Evolutionary conservation across 2,113 vertebrate species (phyloP), one percentile per base, ranked within the genome.

Genomic region (Sakesphorus luctuosus): DNA sequence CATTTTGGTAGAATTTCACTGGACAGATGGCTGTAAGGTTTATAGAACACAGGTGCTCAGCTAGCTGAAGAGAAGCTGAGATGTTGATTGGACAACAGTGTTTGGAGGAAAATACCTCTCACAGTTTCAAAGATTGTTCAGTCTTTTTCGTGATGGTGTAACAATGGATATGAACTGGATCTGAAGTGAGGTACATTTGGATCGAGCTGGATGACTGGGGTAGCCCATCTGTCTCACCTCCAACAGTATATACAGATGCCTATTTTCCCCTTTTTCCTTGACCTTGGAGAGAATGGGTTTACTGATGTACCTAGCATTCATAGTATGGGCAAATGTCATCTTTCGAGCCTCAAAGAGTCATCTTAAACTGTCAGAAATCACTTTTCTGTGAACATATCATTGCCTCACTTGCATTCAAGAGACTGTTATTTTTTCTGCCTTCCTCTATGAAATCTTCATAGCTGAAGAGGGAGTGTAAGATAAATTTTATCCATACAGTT

Each of bases 151-250:
- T 1, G 2, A 38, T 26, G 14, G 2, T 38, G 12, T 40, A 56
- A 10, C 6, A 25, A 35, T 14, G 6, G 7, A 26, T 36, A 16
- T 62, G 13, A 25, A 40, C 26, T 61, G 53, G 20, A 72, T 67
- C 12, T 55, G 8, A 10, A 53, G 6, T 19, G 66, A 62, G 19
- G 69, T 10, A 18, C 1, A 0, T 52, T 65, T 74, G 20, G 18
- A 77, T 36, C 0, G 0, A 67, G 11, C 23, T 78, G 61, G 14
- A 28, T 66, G 13, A 84, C 23, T 28, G 38, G 12, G 3, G 11
- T n/a, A 62, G 9, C 31, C 35, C 31, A 7, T 19, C 24, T 38
- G 2, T 44, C 15, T 84, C 81, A 13, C 6, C 28, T 40, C 19
- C 33, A 75, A 49, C 11, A 55, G 6, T n/a, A 31, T 31, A 8